These are phyloP conservation scores for Diceros bicornis DNA, from an alignment of 2,797 vertebrate genomes.

Conservation along the genomic window DNA sequence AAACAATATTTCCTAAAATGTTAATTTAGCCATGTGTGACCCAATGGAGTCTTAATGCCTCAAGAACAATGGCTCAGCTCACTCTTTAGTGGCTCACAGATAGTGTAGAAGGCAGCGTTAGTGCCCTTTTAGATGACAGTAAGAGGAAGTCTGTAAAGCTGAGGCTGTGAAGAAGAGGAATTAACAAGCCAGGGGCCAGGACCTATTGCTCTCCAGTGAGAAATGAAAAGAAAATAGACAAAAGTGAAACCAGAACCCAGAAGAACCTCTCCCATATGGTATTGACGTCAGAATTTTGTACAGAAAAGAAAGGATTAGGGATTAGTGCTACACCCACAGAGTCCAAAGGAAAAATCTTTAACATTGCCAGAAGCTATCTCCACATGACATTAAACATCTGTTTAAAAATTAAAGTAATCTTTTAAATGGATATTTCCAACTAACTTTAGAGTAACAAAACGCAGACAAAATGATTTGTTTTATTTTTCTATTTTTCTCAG, in stretches of 20 bases:
- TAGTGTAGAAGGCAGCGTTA: not conserved
- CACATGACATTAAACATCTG: not conserved
- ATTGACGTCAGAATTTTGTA: not conserved
- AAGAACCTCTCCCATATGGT: not conserved
- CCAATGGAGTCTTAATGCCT: not conserved
- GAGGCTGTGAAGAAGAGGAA: not conserved
- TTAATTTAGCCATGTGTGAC: not conserved
- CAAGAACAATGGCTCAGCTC: rapidly evolving
- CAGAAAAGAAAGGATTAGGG: not conserved
- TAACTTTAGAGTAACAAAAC: not conserved
- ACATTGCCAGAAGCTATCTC: not conserved
- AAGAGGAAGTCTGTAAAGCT: not conserved
- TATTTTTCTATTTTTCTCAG: not conserved
- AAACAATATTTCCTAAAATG: slow-evolving; percentile 38
- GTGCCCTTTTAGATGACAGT: not conserved
- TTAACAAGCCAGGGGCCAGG: rapidly evolving
- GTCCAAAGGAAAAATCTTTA: not conserved
- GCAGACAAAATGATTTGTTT: not conserved
- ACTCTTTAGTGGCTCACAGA: not conserved
- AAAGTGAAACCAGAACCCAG: not conserved
- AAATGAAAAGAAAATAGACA: not conserved
- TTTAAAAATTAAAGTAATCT: slow-evolving; percentile 18
- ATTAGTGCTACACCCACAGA: not conserved
- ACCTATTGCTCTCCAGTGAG: not conserved
- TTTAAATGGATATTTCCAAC: not conserved